Percentiles rank a stretch among this genome's conserved stretches.
These are phyloP conservation scores for Camelus dromedarius DNA, from an alignment of 2,113 vertebrate genomes.

Conservation along the genomic window DNA sequence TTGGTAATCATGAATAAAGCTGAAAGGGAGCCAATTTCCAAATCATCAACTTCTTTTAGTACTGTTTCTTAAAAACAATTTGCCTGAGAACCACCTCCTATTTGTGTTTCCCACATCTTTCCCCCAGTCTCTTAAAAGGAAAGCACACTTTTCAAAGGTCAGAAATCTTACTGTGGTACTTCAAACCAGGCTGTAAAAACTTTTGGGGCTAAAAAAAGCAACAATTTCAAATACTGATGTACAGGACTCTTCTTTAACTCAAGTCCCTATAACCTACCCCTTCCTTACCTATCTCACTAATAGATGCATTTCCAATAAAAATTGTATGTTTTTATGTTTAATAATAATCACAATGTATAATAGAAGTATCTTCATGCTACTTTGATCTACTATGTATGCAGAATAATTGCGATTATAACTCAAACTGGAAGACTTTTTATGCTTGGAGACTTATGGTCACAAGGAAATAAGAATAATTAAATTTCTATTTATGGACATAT, in stretches of 20 bases:
- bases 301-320: constrained; percentile 2
- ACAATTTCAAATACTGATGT: constrained; percentile 14
- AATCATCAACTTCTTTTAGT: constrained; percentile 39
- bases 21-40: constrained; percentile 2
- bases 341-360: not conserved
- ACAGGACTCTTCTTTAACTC: constrained; percentile 38
- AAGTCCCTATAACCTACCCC: not conserved
- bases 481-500: constrained; percentile 37
- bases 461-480: constrained; percentile 56
- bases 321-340: constrained; percentile 1
- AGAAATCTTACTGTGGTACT: not conserved
- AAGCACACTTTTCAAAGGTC: not conserved
- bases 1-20: not conserved
- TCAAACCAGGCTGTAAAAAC: not conserved
- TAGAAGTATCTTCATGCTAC: not conserved
- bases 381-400: not conserved
- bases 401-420: constrained; percentile 49
- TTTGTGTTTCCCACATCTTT: not conserved
- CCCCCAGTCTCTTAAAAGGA: not conserved
- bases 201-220: not conserved
- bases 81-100: not conserved
- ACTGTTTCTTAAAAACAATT: constrained; percentile 21
- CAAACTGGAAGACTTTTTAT: constrained; percentile 31
- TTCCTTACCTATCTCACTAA: not conserved
- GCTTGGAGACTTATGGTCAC: not conserved